phyloP scores from a whole-genome alignment of 2,797 vertebrate genomes.

The Acanthis flammea region DNA sequence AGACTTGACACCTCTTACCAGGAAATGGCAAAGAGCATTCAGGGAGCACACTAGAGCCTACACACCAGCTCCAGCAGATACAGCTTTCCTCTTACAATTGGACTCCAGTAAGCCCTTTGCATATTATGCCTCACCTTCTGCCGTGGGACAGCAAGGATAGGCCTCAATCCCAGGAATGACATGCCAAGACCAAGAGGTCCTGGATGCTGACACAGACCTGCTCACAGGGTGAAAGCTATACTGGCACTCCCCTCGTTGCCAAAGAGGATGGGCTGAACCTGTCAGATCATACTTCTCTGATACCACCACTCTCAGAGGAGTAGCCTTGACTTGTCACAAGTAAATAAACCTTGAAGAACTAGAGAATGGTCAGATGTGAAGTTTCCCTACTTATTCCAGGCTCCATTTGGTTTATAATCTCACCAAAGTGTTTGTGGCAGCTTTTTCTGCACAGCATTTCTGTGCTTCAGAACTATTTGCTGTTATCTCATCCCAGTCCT shows the following conservation, averaged over 20 bases:
- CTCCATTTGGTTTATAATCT: background rate
- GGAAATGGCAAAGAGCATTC: background rate
- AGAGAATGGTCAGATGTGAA: background rate
- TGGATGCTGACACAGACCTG: background rate
- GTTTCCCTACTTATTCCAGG: background rate
- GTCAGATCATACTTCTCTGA: background rate
- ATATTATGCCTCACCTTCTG: background rate
- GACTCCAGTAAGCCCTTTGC: background rate
- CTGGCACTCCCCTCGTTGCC: too few relatives aligned
- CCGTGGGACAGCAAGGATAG: background rate
- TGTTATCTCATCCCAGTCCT: background rate
- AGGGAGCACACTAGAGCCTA: background rate
- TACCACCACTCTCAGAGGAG: background rate
- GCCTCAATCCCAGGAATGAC: background rate
- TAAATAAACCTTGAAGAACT: background rate
- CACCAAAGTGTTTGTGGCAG: background rate
- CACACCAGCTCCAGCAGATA: background rate
- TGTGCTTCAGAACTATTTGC: background rate
- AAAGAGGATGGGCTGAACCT: background rate
- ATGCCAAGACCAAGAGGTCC: background rate
- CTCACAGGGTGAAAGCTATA: background rate
- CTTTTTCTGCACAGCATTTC: background rate
- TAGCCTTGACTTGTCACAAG: background rate
- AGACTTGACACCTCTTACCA: background rate
- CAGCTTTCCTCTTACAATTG: background rate